Percentiles rank a stretch among this genome's conserved stretches.
Evolutionary conservation across 2,113 vertebrate genomes (phyloP).

Genomic region (Bambusicola thoracicus): DNA sequence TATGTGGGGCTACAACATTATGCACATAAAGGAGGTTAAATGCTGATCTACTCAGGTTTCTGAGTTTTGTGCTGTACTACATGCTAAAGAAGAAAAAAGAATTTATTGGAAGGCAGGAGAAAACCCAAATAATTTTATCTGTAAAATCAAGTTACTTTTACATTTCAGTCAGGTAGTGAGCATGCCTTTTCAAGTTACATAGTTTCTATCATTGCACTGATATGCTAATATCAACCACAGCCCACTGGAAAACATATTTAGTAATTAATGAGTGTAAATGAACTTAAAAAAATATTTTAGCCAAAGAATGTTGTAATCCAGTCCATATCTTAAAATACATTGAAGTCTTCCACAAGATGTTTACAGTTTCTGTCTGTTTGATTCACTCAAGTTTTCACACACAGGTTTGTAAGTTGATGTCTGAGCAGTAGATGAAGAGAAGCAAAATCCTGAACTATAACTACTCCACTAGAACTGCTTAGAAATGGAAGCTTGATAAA

Average conservation of each 20-base stretch:
- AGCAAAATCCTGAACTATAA: neutral
- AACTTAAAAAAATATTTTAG: neutral
- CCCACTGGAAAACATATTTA: neutral
- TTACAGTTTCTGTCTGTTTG: neutral
- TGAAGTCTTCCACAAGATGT: neutral
- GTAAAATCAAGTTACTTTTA: neutral
- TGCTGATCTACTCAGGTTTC: neutral
- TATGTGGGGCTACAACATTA: neutral
- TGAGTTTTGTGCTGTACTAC: neutral
- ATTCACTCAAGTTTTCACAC: neutral
- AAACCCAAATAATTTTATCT: neutral
- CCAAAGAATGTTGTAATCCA: neutral
- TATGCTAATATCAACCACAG: neutral
- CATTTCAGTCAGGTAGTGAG: neutral
- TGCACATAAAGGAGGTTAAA: neutral
- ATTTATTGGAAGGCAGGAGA: neutral
- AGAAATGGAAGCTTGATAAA: neutral
- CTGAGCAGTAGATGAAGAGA: neutral
- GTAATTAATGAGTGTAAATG: neutral
- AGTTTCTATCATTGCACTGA: neutral
- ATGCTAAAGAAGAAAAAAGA: neutral
- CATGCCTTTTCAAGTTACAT: neutral
- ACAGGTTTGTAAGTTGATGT: neutral
- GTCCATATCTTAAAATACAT: neutral
- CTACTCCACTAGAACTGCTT: neutral